Conservation (phyloP, 1,140 invertebrate species). For the Drosophila triauraria region DNA sequence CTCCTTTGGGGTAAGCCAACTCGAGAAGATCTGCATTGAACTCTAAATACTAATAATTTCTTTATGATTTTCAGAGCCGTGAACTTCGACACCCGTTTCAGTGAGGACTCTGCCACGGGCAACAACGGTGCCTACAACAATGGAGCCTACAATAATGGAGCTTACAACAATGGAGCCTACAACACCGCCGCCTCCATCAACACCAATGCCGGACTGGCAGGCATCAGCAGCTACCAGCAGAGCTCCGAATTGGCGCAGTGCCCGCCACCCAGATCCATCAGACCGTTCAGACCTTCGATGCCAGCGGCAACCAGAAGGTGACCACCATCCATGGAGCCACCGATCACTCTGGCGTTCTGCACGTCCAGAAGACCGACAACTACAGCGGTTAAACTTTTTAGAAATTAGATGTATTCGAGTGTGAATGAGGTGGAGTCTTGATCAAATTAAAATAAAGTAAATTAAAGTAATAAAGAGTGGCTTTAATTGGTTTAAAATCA, state of each 20-base stretch:
- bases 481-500: background rate
- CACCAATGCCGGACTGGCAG: background rate
- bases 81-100: conserved; percentile 41
- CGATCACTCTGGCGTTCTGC: conserved; percentile 28
- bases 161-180: conserved; percentile 18
- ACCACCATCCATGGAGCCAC: conserved; percentile 38
- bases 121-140: conserved; percentile 4
- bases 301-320: conserved; percentile 20
- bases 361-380: conserved; percentile 28
- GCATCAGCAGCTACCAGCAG: background rate
- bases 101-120: conserved; percentile 49
- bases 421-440: background rate
- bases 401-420: conserved; percentile 1
- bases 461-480: conserved; percentile 6
- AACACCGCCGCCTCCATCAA: background rate
- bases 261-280: conserved; percentile 32
- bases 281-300: conserved; percentile 20
- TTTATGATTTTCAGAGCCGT: background rate
- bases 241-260: conserved; percentile 1
- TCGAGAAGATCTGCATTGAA: background rate
- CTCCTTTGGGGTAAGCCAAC: background rate
- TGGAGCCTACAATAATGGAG: background rate
- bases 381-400: conserved; percentile 12
- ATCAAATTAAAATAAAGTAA: conserved; percentile 34
- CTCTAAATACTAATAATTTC: background rate